Evolutionary conservation across 2,888 invertebrate genomes (phyloP).

Genomic region (Nebria salina): DNA sequence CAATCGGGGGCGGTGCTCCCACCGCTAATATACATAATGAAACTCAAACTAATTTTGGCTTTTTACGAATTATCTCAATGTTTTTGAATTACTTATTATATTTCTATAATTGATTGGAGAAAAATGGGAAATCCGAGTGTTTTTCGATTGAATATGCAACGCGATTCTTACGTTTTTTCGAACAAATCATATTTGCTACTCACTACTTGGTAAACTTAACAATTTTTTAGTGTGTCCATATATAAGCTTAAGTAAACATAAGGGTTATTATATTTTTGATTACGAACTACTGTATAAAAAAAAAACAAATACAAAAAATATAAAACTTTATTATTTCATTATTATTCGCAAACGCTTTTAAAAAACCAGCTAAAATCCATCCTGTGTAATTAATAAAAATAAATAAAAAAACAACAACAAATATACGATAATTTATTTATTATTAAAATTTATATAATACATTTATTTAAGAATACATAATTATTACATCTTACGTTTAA

Average conservation of each 20-base stretch:
- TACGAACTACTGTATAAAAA: slow-evolving; percentile 37
- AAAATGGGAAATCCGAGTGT: background rate
- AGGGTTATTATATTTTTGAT: slow-evolving; percentile 43
- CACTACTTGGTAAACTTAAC: slow-evolving; percentile 20
- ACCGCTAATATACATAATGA: background rate
- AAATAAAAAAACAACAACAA: background rate
- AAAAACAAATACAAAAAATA: slow-evolving; percentile 15
- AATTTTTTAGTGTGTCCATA: slow-evolving; percentile 38
- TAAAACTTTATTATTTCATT: background rate
- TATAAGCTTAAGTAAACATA: slow-evolving; percentile 39
- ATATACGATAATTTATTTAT: background rate
- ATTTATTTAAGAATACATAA: slow-evolving; percentile 1
- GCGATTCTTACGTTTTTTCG: background rate
- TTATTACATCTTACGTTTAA: background rate
- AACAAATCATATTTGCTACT: background rate
- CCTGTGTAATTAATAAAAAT: too few species aligned
- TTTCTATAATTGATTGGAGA: background rate
- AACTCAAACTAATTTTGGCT: slow-evolving; percentile 10
- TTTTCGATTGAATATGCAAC: slow-evolving; percentile 4
- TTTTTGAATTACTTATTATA: slow-evolving; percentile 19
- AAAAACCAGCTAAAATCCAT: background rate
- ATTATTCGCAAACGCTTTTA: background rate
- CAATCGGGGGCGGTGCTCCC: background rate
- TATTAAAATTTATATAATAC: slow-evolving; percentile 1
- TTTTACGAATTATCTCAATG: slow-evolving; percentile 36